These are phyloP conservation scores for Drosophila eohydei DNA, from an alignment of 2,888 invertebrate species.

Conservation along the genomic window DNA sequence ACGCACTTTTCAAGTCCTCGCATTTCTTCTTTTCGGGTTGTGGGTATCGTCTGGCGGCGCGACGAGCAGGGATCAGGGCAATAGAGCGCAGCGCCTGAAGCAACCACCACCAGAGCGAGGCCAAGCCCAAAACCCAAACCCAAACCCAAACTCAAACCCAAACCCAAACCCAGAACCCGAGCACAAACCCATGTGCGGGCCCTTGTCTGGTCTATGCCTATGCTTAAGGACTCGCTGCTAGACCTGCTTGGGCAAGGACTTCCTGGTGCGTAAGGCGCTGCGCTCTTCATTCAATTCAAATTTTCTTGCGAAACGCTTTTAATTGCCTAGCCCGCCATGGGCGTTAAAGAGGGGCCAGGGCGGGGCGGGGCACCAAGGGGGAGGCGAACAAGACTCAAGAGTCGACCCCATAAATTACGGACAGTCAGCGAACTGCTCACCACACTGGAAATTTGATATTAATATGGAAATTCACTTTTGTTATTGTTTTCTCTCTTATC, in stretches of 20 bases:
- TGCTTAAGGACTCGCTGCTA: constrained; percentile 57
- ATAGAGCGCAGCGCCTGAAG: constrained; percentile 47
- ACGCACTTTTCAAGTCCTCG: constrained; percentile 66
- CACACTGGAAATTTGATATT: constrained; percentile 66
- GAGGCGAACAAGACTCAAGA: constrained; percentile 8
- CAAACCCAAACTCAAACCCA: constrained; percentile 18
- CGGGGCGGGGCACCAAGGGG: neutral
- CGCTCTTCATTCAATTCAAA: constrained; percentile 75
- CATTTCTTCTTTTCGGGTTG: constrained; percentile 57
- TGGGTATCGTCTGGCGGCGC: constrained; percentile 79
- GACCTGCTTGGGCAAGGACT: constrained; percentile 66
- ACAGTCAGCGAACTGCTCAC: constrained; percentile 53
- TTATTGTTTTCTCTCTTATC: constrained; percentile 44
- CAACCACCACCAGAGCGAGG: constrained; percentile 46
- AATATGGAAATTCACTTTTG: constrained; percentile 64
- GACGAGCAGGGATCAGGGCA: constrained; percentile 47
- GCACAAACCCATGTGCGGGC: constrained; percentile 41
- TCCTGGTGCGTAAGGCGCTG: constrained; percentile 79
- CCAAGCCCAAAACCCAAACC: constrained; percentile 17
- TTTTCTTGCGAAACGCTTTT: constrained; percentile 72
- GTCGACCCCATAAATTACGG: constrained; percentile 66
- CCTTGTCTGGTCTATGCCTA: constrained; percentile 49
- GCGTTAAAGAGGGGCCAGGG: neutral
- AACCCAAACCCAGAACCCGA: constrained; percentile 12
- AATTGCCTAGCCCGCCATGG: constrained; percentile 62